Evolutionary conservation across 2,797 vertebrate genomes (phyloP), one percentile per base, ranked within the genome.

Genomic region (Strix occidentalis): DNA sequence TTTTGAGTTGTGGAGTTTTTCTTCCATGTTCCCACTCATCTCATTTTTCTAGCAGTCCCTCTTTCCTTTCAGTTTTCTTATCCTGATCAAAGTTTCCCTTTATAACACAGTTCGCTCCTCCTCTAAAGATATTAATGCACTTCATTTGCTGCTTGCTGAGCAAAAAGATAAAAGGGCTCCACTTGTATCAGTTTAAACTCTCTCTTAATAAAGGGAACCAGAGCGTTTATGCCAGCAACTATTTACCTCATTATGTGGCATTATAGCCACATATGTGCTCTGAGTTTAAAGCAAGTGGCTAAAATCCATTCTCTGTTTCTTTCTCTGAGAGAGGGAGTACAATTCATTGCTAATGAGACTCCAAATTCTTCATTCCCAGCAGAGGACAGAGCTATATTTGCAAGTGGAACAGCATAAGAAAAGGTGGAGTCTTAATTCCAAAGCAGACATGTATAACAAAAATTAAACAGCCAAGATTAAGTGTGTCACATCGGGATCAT

Each of bases 101-200:
- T 81, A 8, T 56, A 70, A 77, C 54, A 37, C 26, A 68, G 43
- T 19, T 74, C 2, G 1, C 13, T 20, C 69, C 50, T 68, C 43
- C 76, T 78, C 60, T 60, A 48, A 85, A 89, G 50, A 65, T 39
- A 83, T 37, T 80, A 95, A 66, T 57, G 16, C 68, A 54, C n/a
- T 81, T 93, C 57, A 80, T 91, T 92, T 84, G 57, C 84, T 85
- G 68, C 68, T 63, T 70, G 64, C 71, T 83, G 78, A 37, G 25
- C 63, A 53, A 54, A 79, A 77, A 90, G 81, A 85, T 77, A 82
- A 93, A 95, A 90, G 41, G 39, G 19, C 37, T 83, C 60, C 2
- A 5, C 23, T 69, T 57, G 11, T 57, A 63, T 64, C 64, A 77
- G 20, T 77, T 71, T 89, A 91, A 95, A 83, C 41, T 80, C 76